These are phyloP conservation scores for Rotaria sp. DNA, from an alignment of 2,888 invertebrate species.

Conservation along the genomic window DNA sequence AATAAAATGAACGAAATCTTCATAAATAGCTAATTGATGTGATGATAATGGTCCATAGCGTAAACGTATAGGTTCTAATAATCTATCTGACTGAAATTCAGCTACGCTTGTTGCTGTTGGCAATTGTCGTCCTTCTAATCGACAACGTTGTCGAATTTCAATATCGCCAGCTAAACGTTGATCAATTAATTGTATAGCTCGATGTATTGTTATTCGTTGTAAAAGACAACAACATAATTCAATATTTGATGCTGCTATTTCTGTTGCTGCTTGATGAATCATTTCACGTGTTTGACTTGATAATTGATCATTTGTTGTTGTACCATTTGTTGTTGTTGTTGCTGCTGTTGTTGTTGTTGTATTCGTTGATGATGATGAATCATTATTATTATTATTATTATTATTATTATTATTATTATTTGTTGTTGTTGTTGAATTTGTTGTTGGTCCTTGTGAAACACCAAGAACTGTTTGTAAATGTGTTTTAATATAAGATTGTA, in stretches of 20 bases:
- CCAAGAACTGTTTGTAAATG: conserved; percentile 60
- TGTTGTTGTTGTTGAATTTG: not conserved
- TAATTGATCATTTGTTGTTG: not conserved
- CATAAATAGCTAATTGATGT: conserved; percentile 84
- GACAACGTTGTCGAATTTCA: conserved; percentile 55
- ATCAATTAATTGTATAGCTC: conserved; percentile 90
- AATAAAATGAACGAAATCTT: conserved; percentile 89
- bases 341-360: not conserved
- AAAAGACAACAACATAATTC: conserved; percentile 93
- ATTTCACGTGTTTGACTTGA: conserved; percentile 59
- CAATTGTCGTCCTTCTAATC: conserved; percentile 73
- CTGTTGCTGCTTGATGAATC: conserved; percentile 77
- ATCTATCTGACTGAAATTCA: conserved; percentile 68
- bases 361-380: not conserved
- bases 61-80: conserved; percentile 84
- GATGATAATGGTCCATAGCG: conserved; percentile 46
- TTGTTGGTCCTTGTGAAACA: not conserved
- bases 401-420: not conserved
- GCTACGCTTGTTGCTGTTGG: conserved; percentile 50
- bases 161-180: conserved; percentile 32
- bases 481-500: conserved; percentile 77
- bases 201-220: conserved; percentile 94
- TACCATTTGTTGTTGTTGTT: not conserved
- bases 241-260: conserved; percentile 86
- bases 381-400: not conserved